Percentiles rank a stretch among this genome's conserved stretches.
Evolutionary conservation across 2,888 invertebrate genomes (phyloP).

Genomic region (Hirtodrosophila histrioides): DNA sequence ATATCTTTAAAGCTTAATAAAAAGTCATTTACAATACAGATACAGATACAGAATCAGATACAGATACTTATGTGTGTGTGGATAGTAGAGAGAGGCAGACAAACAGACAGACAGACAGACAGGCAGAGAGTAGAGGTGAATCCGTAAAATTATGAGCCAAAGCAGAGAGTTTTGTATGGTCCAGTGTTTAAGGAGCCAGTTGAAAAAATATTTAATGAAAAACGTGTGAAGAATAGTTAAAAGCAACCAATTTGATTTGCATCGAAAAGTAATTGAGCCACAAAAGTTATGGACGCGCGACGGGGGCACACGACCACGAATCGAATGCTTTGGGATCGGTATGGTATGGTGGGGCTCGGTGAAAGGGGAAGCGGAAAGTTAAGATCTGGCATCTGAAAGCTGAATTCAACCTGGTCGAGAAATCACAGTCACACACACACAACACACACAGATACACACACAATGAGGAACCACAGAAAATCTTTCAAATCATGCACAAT

Average conservation of each 20-base stretch:
- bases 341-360: neutral
- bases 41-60: constrained; percentile 17
- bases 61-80: constrained; percentile 1
- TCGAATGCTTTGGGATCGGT: constrained; percentile 4
- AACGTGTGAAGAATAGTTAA: constrained; percentile 82
- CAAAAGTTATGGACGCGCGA: constrained; percentile 73
- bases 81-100: neutral
- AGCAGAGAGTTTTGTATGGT: constrained; percentile 37
- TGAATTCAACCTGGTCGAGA: constrained; percentile 7
- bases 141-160: constrained; percentile 59
- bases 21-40: constrained; percentile 64
- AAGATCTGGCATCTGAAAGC: constrained; percentile 20
- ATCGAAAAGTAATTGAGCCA: constrained; percentile 81
- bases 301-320: constrained; percentile 70
- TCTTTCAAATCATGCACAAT: constrained; percentile 81
- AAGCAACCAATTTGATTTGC: constrained; percentile 81
- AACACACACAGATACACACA: neutral
- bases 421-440: constrained; percentile 11
- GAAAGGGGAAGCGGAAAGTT: constrained; percentile 8
- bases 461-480: constrained; percentile 37
- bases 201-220: constrained; percentile 66
- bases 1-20: constrained; percentile 66
- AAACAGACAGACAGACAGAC: constrained; percentile 12
- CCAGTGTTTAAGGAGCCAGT: constrained; percentile 23
- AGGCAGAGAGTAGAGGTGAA: constrained; percentile 26